Percentiles rank a stretch among this genome's conserved stretches.
phyloP scores from a whole-genome alignment of 2,113 vertebrate genomes.

The Peromyscus polionotus region DNA sequence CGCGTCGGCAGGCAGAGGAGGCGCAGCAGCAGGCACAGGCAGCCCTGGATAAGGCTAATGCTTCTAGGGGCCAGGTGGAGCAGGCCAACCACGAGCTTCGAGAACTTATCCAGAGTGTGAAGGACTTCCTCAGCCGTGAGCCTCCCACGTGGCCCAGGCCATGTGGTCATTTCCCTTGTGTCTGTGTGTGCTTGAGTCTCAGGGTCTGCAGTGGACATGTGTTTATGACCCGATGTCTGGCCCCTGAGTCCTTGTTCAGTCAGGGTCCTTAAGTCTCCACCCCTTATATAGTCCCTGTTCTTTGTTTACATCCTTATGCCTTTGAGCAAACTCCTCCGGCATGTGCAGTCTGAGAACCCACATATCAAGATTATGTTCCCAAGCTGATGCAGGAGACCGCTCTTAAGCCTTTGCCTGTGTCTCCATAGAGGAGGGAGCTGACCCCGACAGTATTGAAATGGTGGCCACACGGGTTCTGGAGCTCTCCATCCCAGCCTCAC shows the following conservation, averaged over 20 bases:
- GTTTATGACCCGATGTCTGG: constrained; percentile 21
- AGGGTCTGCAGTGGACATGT: not conserved
- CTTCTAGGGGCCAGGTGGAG: constrained; percentile 93
- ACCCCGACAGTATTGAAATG: constrained; percentile 96
- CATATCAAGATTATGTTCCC: not conserved
- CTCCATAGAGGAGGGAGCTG: constrained; percentile 95
- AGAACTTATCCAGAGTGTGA: constrained; percentile 96
- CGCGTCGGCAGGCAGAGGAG: constrained; percentile 93
- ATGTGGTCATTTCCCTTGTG: not conserved
- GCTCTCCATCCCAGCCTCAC: constrained; percentile 95
- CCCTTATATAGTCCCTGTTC: not conserved
- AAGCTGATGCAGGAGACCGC: not conserved
- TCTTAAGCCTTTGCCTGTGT: constrained; percentile 63
- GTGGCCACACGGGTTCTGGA: constrained; percentile 95
- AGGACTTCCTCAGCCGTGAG: constrained; percentile 97
- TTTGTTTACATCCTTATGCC: constrained; percentile 5
- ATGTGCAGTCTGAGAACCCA: not conserved
- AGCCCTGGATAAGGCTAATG: constrained; percentile 93
- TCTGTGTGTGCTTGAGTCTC: constrained; percentile 17
- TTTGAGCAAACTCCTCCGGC: constrained; percentile 23
- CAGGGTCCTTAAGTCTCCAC: not conserved
- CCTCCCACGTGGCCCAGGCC: constrained; percentile 55
- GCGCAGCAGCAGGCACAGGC: constrained; percentile 93
- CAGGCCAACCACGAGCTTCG: constrained; percentile 95
- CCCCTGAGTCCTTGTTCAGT: not conserved